Evolutionary conservation across 2,888 invertebrate species (phyloP).

Genomic region (Gandaritis pyraliata): DNA sequence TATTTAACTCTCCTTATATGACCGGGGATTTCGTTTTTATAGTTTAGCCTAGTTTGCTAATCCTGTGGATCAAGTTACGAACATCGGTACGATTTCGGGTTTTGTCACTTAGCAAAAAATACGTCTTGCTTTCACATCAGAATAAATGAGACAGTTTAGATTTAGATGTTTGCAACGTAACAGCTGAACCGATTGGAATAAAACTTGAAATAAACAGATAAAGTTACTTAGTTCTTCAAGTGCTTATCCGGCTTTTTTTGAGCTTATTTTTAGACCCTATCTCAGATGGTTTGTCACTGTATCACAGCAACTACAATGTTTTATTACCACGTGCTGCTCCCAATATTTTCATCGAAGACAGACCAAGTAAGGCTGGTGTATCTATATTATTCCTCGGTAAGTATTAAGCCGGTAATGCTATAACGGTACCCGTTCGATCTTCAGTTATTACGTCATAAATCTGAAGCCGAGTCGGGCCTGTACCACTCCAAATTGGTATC

Average conservation of each 20-base stretch:
- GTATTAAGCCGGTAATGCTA: constrained; percentile 47
- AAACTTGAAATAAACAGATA: too few species aligned
- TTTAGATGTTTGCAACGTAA: too few species aligned
- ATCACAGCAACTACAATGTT: too few species aligned
- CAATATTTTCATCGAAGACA: constrained; percentile 4
- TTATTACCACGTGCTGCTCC: not conserved
- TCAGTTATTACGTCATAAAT: constrained; percentile 72
- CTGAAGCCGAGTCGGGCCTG: constrained; percentile 42
- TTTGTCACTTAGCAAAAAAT: not conserved
- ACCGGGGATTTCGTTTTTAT: constrained; percentile 39
- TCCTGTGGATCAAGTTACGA: constrained; percentile 29
- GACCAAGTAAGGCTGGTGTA: constrained; percentile 23
- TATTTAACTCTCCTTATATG: constrained; percentile 41
- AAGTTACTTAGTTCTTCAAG: too few species aligned
- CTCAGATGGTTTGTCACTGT: too few species aligned
- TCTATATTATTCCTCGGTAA: constrained; percentile 36
- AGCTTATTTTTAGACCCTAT: too few species aligned
- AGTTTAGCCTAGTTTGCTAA: constrained; percentile 39
- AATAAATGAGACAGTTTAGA: too few species aligned
- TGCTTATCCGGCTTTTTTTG: too few species aligned
- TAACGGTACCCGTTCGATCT: constrained; percentile 47
- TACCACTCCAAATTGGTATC: constrained; percentile 13
- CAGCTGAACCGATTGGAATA: too few species aligned
- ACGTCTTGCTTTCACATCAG: not conserved
- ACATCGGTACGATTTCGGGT: not conserved